Conservation (phyloP, 2,113 vertebrate genomes). For the Apodemus sylvaticus region DNA sequence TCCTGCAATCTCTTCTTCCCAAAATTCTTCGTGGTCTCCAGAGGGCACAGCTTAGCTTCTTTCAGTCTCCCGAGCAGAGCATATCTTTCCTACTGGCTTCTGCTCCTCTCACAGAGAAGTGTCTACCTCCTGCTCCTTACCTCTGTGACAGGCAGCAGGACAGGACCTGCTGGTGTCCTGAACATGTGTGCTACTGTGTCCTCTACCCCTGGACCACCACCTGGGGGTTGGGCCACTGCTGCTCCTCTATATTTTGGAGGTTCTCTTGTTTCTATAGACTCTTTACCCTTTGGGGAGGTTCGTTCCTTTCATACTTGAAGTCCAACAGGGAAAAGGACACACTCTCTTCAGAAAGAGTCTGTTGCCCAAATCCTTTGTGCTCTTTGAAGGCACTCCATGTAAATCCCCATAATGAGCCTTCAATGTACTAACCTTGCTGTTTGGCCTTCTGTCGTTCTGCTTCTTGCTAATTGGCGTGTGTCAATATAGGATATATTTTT, state of each 20-base stretch:
- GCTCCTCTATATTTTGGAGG: too few relatives aligned
- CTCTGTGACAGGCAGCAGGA: background rate
- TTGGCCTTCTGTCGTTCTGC: background rate
- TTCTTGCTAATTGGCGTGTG: background rate
- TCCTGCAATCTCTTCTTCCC: background rate
- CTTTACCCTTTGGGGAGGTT: background rate
- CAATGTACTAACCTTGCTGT: background rate
- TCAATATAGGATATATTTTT: background rate
- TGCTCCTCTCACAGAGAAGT: background rate
- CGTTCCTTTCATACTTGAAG: background rate
- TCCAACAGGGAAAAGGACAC: background rate
- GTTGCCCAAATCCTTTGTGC: background rate
- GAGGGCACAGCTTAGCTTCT: background rate
- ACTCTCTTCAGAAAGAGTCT: background rate
- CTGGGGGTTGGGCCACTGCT: background rate
- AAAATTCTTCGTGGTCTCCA: background rate
- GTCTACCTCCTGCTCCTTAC: background rate
- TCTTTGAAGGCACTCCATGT: background rate
- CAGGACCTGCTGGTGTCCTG: background rate
- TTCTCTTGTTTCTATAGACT: background rate
- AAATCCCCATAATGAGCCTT: background rate
- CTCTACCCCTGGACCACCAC: background rate
- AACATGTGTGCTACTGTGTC: background rate
- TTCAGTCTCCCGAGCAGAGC: background rate
- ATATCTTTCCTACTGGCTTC: background rate